Conservation (phyloP, 2,888 invertebrate genomes). For the Teleiodes luculella region DNA sequence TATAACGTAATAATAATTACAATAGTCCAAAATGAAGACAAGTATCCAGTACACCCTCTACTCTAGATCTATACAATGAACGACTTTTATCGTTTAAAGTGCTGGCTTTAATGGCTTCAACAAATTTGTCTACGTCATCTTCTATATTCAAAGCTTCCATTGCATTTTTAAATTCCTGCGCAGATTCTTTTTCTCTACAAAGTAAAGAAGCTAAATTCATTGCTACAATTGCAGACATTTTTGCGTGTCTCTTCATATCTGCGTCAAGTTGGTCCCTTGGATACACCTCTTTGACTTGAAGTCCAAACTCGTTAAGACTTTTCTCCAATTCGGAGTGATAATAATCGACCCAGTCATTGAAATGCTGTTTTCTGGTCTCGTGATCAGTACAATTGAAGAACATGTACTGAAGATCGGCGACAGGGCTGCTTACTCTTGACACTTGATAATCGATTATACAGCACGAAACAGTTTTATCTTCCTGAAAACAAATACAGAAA, state of each 20-base stretch:
- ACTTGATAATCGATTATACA: slow-evolving; percentile 32
- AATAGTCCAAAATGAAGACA: background rate
- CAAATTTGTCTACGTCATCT: background rate
- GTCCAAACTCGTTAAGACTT: slow-evolving; percentile 2
- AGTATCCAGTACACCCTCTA: slow-evolving; percentile 1
- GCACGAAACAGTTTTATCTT: slow-evolving; percentile 17
- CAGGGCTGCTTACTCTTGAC: slow-evolving; percentile 24
- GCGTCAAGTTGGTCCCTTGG: slow-evolving; percentile 13
- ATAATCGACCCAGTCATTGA: slow-evolving; percentile 13
- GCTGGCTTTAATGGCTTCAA: background rate
- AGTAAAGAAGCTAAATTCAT: background rate
- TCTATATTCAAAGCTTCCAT: background rate
- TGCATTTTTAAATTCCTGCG: background rate
- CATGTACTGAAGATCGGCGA: slow-evolving; percentile 27
- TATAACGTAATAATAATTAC: background rate
- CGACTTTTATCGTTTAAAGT: background rate
- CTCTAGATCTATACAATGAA: background rate
- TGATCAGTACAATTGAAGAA: slow-evolving; percentile 31
- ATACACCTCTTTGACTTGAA: slow-evolving; percentile 5
- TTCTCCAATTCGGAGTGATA: slow-evolving; percentile 7
- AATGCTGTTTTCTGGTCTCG: slow-evolving; percentile 14
- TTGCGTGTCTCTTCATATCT: slow-evolving; percentile 19
- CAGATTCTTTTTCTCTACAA: background rate
- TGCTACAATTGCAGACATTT: slow-evolving; percentile 10
- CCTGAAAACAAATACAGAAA: background rate